Percentiles rank a stretch among this genome's conserved stretches.
These are phyloP conservation scores for Tineola bisselliella DNA, from an alignment of 2,888 invertebrate species.

Conservation along the genomic window DNA sequence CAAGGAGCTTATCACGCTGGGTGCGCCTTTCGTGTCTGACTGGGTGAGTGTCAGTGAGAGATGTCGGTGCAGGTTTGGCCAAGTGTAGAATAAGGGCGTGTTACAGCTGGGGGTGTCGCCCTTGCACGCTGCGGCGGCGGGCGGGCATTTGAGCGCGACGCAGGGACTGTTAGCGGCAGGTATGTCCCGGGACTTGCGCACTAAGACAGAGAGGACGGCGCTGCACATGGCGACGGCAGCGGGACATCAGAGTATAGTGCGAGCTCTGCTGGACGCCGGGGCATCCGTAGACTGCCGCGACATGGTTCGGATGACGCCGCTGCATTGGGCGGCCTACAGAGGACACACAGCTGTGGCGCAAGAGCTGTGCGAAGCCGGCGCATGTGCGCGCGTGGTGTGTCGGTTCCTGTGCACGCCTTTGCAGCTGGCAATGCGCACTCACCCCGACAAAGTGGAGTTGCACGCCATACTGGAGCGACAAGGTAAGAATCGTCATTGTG, in stretches of 20 bases:
- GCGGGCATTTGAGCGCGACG: slow-evolving; percentile 83
- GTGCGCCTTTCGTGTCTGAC: slow-evolving; percentile 92
- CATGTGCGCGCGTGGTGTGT: slow-evolving; percentile 67
- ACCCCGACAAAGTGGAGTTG: not conserved
- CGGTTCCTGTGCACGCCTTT: slow-evolving; percentile 48
- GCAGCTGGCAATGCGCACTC: slow-evolving; percentile 21
- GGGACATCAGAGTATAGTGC: slow-evolving; percentile 80
- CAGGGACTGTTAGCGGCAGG: slow-evolving; percentile 86
- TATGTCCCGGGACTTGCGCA: slow-evolving; percentile 86
- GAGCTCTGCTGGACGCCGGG: slow-evolving; percentile 69
- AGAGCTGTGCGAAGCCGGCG: slow-evolving; percentile 77
- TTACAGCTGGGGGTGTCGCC: slow-evolving; percentile 87
- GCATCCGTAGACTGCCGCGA: slow-evolving; percentile 39
- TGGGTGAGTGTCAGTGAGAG: slow-evolving; percentile 77
- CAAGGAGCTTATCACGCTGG: slow-evolving; percentile 80
- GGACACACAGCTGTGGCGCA: slow-evolving; percentile 72
- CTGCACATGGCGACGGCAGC: slow-evolving; percentile 89
- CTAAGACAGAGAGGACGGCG: slow-evolving; percentile 92
- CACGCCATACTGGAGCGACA: not conserved
- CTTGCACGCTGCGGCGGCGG: slow-evolving; percentile 83
- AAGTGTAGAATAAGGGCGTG: too few species aligned
- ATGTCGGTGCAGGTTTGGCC: too few species aligned
- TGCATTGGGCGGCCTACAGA: slow-evolving; percentile 94
- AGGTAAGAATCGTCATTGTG: too few species aligned
- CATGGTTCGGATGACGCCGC: slow-evolving; percentile 76